These are phyloP conservation scores for Sclerodermus sp. DNA, from an alignment of 2,888 invertebrate genomes.

Conservation along the genomic window DNA sequence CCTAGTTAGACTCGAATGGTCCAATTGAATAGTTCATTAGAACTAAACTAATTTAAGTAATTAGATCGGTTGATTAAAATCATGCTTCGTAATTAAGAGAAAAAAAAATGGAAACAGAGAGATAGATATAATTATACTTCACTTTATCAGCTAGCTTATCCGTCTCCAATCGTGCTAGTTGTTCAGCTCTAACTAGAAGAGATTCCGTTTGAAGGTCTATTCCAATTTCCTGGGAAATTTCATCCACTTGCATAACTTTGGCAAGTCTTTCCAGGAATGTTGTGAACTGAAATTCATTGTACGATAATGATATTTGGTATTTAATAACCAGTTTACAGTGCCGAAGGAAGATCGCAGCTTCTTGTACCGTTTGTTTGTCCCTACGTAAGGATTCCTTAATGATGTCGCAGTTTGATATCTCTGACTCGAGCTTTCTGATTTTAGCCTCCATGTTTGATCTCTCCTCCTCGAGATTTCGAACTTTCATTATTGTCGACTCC, in stretches of 20 bases:
- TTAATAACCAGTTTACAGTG: too few species aligned
- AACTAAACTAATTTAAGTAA: background rate
- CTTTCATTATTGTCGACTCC: slow-evolving; percentile 41
- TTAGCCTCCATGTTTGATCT: slow-evolving; percentile 73
- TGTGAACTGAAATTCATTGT: slow-evolving; percentile 65
- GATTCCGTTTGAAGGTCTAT: slow-evolving; percentile 83
- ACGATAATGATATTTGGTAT: too few species aligned
- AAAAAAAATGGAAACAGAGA: slow-evolving; percentile 11
- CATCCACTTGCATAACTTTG: slow-evolving; percentile 81
- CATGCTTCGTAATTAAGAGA: slow-evolving; percentile 11
- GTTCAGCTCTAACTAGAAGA: slow-evolving; percentile 81
- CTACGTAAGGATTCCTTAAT: slow-evolving; percentile 72
- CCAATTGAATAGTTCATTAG: background rate
- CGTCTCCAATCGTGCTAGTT: slow-evolving; percentile 76
- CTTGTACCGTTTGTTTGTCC: slow-evolving; percentile 75
- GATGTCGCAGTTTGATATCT: slow-evolving; percentile 73
- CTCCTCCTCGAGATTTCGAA: slow-evolving; percentile 75
- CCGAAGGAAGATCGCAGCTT: too few species aligned
- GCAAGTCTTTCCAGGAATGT: slow-evolving; percentile 83
- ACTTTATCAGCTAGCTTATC: slow-evolving; percentile 85
- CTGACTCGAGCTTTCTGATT: slow-evolving; percentile 77
- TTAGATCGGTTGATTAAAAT: too few species aligned
- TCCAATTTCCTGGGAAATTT: slow-evolving; percentile 78
- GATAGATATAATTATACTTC: slow-evolving; percentile 33
- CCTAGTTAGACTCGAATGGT: too few species aligned